Evolutionary conservation across 2,888 invertebrate species (phyloP).

Genomic region (Idaea aversata): DNA sequence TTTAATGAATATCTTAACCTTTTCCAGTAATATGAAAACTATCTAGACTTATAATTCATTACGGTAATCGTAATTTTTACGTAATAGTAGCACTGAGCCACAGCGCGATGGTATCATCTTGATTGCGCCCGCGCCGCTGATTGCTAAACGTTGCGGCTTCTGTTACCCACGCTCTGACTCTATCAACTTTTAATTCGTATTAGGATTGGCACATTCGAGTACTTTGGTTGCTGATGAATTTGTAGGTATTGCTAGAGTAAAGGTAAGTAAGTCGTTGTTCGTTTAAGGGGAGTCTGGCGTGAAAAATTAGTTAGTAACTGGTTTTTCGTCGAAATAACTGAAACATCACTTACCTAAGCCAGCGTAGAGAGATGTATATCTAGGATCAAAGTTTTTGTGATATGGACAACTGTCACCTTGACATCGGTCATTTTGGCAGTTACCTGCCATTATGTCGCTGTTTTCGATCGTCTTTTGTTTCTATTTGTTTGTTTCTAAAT

Average conservation of each 20-base stretch:
- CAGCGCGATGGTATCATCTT: conserved; percentile 58
- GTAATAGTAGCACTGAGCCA: conserved; percentile 61
- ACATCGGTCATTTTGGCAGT: too few relatives aligned
- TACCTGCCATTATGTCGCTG: too few relatives aligned
- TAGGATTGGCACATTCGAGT: not conserved
- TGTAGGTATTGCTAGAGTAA: not conserved
- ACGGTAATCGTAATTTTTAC: conserved; percentile 79
- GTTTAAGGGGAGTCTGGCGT: not conserved
- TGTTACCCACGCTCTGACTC: conserved; percentile 51
- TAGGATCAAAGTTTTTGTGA: too few relatives aligned
- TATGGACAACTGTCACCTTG: too few relatives aligned
- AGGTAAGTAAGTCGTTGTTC: not conserved
- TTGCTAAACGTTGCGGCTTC: conserved; percentile 63
- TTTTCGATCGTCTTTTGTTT: too few relatives aligned
- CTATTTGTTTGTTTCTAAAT: too few relatives aligned
- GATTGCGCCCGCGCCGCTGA: conserved; percentile 60
- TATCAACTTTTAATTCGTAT: not conserved
- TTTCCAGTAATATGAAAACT: not conserved
- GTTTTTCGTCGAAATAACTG: too few relatives aligned
- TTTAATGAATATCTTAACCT: too few relatives aligned
- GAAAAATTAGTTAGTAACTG: too few relatives aligned
- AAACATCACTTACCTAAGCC: too few relatives aligned
- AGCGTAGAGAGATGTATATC: too few relatives aligned
- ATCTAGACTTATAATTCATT: conserved; percentile 61
- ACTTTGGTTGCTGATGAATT: not conserved